Base-by-base conservation (phyloP, 1,140 invertebrate species). In the Euglossa dilemma region DNA sequence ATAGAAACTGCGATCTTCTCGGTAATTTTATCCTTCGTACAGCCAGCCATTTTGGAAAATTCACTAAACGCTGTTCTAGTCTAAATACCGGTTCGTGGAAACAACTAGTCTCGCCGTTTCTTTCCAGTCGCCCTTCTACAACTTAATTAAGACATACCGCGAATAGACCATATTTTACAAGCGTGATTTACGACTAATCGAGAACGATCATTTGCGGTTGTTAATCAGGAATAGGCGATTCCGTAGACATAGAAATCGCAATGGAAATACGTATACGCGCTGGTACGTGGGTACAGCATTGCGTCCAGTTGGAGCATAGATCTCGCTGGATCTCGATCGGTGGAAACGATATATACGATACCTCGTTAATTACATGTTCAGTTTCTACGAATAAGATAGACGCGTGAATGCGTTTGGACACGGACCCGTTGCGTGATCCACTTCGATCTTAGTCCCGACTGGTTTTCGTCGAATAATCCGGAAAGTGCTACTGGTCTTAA, bases 361-460 rank as follows among this genome's bases (percentile, higher is more conserved):
- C 36, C 43, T 18, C 18, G 56, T 74, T 64, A 76, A 75, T 75
- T 64, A 50, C 47, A 52, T 28, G 52, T 76, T 76, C 14, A 45
- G 16, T 52, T 25, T 47, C n/a, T 20, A 9, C n/a, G 50, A 74
- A 45, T 47, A 52, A n/a, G 28, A 52, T n/a, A 36, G 18, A 11
- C 28, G 11, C 1, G 23, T n/a, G 61, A 43, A 76, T 66, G 61
- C 20, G 75, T 78, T 78, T 54, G 50, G 75, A 67, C 43, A n/a
- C 74, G 45, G 47, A 36, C 20, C 25, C 14, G 59, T 66, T 77
- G 25, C 50, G 61, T 50, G 56, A 61, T 59, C 47, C n/a, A n/a
- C 7, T 47, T 47, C 56, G 43, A 72, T 59, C n/a, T 25, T 8
- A 16, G 23, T 57, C 16, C 14, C 12, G 23, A 76, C 43, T 63